phyloP scores from a whole-genome alignment of 1,140 invertebrate species.

The Papilio xuthus region DNA sequence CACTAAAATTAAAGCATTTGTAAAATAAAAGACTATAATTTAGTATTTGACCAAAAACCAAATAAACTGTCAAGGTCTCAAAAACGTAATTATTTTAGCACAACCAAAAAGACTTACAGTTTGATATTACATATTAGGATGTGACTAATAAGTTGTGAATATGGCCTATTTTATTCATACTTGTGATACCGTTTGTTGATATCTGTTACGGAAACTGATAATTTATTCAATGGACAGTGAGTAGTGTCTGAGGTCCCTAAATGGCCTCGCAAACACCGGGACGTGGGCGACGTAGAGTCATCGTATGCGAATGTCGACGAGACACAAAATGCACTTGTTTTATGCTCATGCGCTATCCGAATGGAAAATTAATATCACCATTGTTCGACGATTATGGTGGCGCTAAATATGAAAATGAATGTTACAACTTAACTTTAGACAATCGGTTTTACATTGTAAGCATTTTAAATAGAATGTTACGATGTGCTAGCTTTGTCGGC shows the following conservation, averaged over 20 bases:
- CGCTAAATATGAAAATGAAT: conserved; percentile 24
- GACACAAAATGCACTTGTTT: conserved; percentile 26
- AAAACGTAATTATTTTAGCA: conserved; percentile 36
- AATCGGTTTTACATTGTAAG: conserved; percentile 17
- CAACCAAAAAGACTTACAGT: conserved; percentile 42
- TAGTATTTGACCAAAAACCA: background rate
- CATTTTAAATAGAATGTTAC: conserved; percentile 3
- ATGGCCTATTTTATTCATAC: conserved; percentile 40
- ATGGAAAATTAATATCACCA: conserved; percentile 17
- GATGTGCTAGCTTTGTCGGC: background rate
- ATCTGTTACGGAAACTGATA: conserved; percentile 62
- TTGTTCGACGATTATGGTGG: conserved; percentile 1
- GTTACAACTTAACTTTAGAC: conserved; percentile 25
- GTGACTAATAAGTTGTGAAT: conserved; percentile 45
- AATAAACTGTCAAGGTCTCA: background rate
- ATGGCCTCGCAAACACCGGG: conserved; percentile 48
- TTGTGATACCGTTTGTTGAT: conserved; percentile 52
- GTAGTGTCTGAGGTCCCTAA: conserved; percentile 54
- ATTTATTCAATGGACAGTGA: conserved; percentile 58
- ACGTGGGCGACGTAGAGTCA: conserved; percentile 58
- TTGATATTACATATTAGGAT: conserved; percentile 41
- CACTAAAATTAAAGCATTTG: too few species aligned
- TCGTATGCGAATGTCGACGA: conserved; percentile 42
- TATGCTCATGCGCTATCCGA: conserved; percentile 6
- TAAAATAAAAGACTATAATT: background rate